phyloP scores from a whole-genome alignment of 23 tunicate species.

The Halocynthia roretzi region DNA sequence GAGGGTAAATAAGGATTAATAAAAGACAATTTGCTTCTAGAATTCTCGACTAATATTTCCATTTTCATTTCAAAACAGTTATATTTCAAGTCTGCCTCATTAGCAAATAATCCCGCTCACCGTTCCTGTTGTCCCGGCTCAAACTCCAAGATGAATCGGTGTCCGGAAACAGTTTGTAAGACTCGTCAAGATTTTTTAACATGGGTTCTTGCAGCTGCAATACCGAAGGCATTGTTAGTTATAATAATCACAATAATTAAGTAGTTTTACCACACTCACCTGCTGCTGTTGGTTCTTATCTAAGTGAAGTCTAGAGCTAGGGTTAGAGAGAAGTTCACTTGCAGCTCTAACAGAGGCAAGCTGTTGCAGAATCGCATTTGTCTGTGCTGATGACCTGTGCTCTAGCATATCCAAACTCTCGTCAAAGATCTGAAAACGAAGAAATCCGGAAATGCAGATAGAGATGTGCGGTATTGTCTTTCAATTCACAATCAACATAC shows the following conservation, averaged over 20 bases:
- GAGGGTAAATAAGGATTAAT: not conserved
- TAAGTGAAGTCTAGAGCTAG: not conserved
- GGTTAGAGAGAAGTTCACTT: not conserved
- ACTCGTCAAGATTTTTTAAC: conserved; percentile 47
- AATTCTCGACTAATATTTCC: not conserved
- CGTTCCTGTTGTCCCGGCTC: conserved; percentile 27
- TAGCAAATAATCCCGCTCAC: not conserved
- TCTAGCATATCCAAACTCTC: conserved; percentile 27
- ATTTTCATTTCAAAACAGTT: not conserved
- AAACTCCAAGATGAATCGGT: conserved; percentile 42
- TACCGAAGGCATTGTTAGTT: not conserved
- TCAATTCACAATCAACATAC: no score
- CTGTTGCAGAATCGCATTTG: not conserved
- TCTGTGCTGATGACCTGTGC: not conserved
- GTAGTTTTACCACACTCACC: not conserved
- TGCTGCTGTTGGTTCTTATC: not conserved
- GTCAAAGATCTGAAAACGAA: conserved; percentile 10
- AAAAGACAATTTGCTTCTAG: not conserved
- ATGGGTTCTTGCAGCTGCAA: not conserved
- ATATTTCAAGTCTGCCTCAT: not conserved
- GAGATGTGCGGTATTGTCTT: no score
- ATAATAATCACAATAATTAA: not conserved
- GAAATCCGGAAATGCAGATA: not conserved
- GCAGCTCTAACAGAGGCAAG: no score
- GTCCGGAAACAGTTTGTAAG: conserved; percentile 85